Conservation (phyloP, 2,113 vertebrate species). For the Calidris pugnax region DNA sequence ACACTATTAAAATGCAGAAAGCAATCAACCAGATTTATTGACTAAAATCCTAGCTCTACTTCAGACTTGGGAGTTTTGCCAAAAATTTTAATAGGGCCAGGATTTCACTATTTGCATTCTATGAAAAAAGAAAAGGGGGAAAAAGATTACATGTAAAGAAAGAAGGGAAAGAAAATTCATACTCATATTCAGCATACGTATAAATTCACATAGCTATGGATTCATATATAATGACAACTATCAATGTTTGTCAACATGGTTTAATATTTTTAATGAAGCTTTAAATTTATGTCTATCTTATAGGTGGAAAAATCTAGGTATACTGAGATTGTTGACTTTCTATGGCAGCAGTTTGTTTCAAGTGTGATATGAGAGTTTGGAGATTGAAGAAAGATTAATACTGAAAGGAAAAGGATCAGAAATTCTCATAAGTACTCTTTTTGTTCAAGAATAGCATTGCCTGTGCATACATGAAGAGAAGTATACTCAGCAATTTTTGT, state of each 20-base stretch:
- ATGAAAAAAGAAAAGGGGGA: background rate
- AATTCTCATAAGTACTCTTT: background rate
- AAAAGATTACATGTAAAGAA: background rate
- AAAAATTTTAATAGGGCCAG: background rate
- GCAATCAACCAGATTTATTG: background rate
- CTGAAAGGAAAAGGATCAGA: background rate
- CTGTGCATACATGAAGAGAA: background rate
- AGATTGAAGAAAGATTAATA: background rate
- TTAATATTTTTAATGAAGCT: background rate
- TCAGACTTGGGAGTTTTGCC: background rate
- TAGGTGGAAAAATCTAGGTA: background rate
- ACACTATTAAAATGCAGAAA: background rate
- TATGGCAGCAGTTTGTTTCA: background rate
- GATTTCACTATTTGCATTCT: background rate
- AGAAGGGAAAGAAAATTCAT: background rate
- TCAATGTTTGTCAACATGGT: background rate
- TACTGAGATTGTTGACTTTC: background rate
- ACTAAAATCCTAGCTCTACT: background rate
- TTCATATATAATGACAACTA: background rate
- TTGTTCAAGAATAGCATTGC: background rate
- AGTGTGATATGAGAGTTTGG: background rate
- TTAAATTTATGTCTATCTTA: background rate
- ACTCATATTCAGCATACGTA: background rate
- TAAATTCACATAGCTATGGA: background rate
- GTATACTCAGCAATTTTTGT: background rate